Evolutionary conservation across 2,113 vertebrate species (phyloP), one percentile per base, ranked within the genome.

Genomic region (Aegithalos caudatus): DNA sequence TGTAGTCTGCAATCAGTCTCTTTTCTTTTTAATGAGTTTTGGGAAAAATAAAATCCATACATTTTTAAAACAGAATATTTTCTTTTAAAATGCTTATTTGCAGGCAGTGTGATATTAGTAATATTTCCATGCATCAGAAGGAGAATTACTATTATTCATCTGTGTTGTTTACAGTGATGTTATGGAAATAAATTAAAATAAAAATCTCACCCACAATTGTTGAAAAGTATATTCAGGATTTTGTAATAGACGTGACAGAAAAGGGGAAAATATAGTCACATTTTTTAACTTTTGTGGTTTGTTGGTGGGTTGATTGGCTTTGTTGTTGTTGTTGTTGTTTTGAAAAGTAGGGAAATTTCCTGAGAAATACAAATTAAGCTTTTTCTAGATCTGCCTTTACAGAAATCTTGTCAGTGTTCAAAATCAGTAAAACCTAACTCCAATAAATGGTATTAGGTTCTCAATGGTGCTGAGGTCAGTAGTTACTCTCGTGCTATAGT

Each of bases 381-480:
- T 18, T 83, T 88, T 42, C 38, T 60, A 73, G 6, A 81, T 91
- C 25, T 95, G 33, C 44, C 70, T 77, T 94, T 77, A 48, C 27
- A 79, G 72, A 96, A 93, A 86, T 74, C 13, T 74, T 88, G 65
- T 79, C 81, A 53, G 58, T 85, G 61, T 48, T 91, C 92, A 90
- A 95, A 95, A 95, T 93, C 88, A 86, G 88, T 91, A 86, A 96
- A 95, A 93, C 17, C n/a, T 65, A 33, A 83, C 86, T 95, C 86
- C 20, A 90, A 44, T 96, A 92, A 90, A 86, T 17, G 33, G 50
- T 73, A 70, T 96, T 67, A 92, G 64, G 33, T 70, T 86, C 54
- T 78, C 73, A 88, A 27, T 97, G 95, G 95, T 89, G 48, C 86
- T 31, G 19, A 96, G 97, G 95, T 97, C 96, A 97, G 95, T 96